Evolutionary conservation across 2,113 vertebrate species (phyloP), one percentile per base, ranked within the genome.

Genomic region (Nannobrachium achirus): DNA sequence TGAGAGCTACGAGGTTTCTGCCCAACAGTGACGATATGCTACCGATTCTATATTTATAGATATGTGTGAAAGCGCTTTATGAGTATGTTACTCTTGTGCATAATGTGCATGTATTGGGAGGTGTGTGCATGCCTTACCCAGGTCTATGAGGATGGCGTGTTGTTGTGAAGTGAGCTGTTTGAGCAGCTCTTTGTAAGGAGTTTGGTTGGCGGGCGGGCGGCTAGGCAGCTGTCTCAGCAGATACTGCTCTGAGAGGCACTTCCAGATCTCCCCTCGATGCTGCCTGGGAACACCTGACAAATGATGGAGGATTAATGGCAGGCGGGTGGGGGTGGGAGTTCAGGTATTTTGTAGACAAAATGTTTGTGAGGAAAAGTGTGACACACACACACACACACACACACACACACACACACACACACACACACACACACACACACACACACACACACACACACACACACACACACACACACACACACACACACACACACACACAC

Each of bases 211-310:
- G 0, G 90, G 95, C 8, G 95, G 93, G 73, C 94, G 93, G 63
- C 84, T 86, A 0, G 93, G 89, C 0, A 91, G 93, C 76, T 98
- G 95, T 49, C 90, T 92, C 15, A 98, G 91, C 55, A 95, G 91
- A 83, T 95, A 94, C 58, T 99, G 97, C 74, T 99, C 97, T 0
- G 95, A 95, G 13, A 99, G 93, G 88, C 98, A 93, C 67, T 96
- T 98, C 97, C 97, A 99, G 81, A 99, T 95, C 84, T 99, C 97
- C 0, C 97, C 97, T 11, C 97, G 94, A 84, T 97, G 95, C 71
- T 96, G 95, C 61, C 95, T 93, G 0, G 97, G 97, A 8, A 99
- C 95, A 64, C 98, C 98, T 99, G 86, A 9, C 11, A 4, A 20
- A 8, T 4, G 25, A 33, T 33, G 25, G 25, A 33, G 0, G 25